These are phyloP conservation scores for Lasioglossum figueresi DNA, from an alignment of 2,888 invertebrate genomes.

Conservation along the genomic window DNA sequence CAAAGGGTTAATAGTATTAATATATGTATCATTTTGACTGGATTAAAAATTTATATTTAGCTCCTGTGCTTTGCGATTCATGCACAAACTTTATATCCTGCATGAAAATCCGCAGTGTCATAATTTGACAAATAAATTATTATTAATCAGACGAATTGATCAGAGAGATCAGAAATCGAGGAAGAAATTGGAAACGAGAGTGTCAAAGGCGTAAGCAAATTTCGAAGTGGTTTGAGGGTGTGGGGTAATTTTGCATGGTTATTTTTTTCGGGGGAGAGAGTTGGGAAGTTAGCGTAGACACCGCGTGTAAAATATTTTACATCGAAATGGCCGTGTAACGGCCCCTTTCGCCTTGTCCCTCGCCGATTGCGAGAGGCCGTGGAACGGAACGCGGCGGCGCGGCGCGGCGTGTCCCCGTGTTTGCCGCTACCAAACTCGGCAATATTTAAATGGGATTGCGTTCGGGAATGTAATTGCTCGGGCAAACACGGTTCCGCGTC, in stretches of 20 bases:
- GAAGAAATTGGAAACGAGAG: neutral
- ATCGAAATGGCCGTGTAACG: constrained; percentile 53
- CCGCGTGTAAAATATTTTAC: constrained; percentile 26
- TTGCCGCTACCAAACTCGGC: constrained; percentile 75
- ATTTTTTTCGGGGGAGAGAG: neutral
- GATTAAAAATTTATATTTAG: no score
- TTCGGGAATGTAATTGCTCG: constrained; percentile 79
- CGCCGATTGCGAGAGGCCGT: constrained; percentile 53
- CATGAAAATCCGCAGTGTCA: no score
- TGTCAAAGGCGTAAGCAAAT: neutral
- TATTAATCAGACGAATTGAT: neutral
- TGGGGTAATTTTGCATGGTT: no score
- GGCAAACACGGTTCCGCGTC: constrained; percentile 73
- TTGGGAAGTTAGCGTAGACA: neutral
- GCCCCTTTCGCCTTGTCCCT: constrained; percentile 44
- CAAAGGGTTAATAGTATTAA: no score
- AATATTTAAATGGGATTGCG: constrained; percentile 82
- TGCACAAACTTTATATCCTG: no score
- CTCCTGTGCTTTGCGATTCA: no score
- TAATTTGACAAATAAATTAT: no score
- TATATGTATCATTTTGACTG: no score
- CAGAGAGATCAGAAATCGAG: no score
- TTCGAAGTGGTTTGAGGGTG: neutral
- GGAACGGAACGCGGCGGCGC: constrained; percentile 15
- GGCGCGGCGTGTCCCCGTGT: constrained; percentile 60